A percentile compares a stretch with the other conserved stretches of the same genome.
Conservation (phyloP, 2,797 vertebrate species). For the Aplochiton taeniatus region DNA sequence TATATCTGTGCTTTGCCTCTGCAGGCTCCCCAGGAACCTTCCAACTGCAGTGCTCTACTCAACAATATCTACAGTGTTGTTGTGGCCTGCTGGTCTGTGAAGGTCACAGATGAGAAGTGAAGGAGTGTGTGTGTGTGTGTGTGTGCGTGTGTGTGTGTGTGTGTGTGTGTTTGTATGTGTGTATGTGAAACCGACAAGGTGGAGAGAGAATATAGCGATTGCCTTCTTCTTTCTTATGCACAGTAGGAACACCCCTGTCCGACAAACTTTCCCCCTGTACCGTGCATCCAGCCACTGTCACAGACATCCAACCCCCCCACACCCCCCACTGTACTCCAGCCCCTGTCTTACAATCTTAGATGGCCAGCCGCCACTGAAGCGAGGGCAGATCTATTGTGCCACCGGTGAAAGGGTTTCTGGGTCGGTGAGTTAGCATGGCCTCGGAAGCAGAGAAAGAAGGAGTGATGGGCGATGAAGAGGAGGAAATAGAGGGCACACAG, state of each 20-base stretch:
- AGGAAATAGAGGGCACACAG: slow-evolving; percentile 46
- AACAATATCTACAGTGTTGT: slow-evolving; percentile 7
- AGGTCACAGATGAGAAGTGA: slow-evolving; percentile 30
- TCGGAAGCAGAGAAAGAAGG: slow-evolving; percentile 41
- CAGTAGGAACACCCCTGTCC: slow-evolving; percentile 21
- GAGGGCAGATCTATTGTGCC: slow-evolving; percentile 67
- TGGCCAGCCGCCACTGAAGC: slow-evolving; percentile 62
- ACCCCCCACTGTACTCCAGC: background rate
- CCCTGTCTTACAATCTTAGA: slow-evolving; percentile 53
- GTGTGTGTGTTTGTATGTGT: slow-evolving; percentile 9
- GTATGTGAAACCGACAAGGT: slow-evolving; percentile 17
- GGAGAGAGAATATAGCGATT: slow-evolving; percentile 39
- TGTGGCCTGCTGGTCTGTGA: slow-evolving; percentile 17
- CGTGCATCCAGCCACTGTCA: slow-evolving; percentile 41
- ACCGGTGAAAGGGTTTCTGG: slow-evolving; percentile 62
- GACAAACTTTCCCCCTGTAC: slow-evolving; percentile 27
- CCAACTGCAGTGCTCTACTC: slow-evolving; percentile 3
- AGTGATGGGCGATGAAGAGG: slow-evolving; percentile 30
- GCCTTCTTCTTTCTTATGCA: slow-evolving; percentile 18
- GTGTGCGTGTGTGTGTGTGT: background rate
- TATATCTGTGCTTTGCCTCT: slow-evolving; percentile 9
- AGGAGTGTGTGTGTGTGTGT: background rate
- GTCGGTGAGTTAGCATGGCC: slow-evolving; percentile 50
- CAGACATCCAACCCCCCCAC: slow-evolving; percentile 25
- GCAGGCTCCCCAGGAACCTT: background rate